Evolutionary conservation across 2,113 vertebrate genomes (phyloP).

Genomic region (Narcine bancroftii): DNA sequence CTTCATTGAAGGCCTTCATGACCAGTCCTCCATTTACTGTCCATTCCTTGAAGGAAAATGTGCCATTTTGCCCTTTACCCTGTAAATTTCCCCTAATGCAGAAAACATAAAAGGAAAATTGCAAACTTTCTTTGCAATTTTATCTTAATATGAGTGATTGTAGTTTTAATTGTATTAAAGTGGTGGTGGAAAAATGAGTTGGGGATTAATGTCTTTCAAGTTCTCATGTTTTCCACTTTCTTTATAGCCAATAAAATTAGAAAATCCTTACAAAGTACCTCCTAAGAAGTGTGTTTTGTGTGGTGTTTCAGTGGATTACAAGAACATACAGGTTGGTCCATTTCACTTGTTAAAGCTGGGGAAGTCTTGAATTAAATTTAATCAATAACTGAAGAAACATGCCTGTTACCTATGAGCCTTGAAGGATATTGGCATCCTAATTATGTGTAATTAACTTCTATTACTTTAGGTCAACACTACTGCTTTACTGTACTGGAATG

Average conservation of each 20-base stretch:
- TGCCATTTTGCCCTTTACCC: neutral
- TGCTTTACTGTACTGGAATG: neutral
- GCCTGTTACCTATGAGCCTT: neutral
- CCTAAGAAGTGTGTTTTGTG: constrained; percentile 75
- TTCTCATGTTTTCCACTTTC: constrained; percentile 1
- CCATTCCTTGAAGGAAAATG: neutral
- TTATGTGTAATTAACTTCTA: neutral
- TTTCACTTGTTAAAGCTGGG: neutral
- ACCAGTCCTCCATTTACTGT: neutral
- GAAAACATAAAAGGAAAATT: neutral
- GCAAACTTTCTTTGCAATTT: neutral
- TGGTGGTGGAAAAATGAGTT: neutral
- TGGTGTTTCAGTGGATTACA: constrained; percentile 70
- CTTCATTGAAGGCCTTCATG: no score
- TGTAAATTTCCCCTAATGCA: neutral
- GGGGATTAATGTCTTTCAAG: neutral
- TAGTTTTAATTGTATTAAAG: neutral
- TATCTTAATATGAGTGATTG: neutral
- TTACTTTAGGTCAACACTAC: neutral
- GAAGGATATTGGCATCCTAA: neutral
- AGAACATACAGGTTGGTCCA: constrained; percentile 78
- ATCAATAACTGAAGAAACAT: neutral
- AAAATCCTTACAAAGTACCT: constrained; percentile 80
- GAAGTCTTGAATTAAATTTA: neutral
- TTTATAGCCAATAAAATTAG: constrained; percentile 70